Evolutionary conservation across 2,797 vertebrate genomes (phyloP), one percentile per base, ranked within the genome.

Genomic region (Labeo calbasu): DNA sequence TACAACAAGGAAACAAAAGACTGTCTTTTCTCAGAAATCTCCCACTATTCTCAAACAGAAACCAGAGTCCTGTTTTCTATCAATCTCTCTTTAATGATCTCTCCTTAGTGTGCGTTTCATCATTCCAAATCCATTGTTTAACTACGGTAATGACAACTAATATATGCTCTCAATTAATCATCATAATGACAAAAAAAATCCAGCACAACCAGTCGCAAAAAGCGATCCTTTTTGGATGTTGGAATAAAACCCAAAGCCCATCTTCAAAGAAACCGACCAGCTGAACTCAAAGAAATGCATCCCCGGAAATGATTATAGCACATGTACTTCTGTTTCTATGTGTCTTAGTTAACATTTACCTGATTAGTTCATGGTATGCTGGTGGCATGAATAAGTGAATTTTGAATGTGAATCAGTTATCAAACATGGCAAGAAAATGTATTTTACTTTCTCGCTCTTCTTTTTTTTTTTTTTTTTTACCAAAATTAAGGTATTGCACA

Each of bases 401-500:
- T 86, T 21, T 75, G 66, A 77, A 79, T 69, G 88, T 89, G 72
- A 87, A 72, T 36, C 50, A 68, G 59, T 55, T 65, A 77, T 66
- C 43, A 82, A 84, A 59, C 85, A 85, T 55, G 66, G 80, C 84
- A 80, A 79, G 46, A 14, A 82, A 81, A 53, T 66, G 70, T 40
- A 21, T 51, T 75, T 82, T n/a, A 50, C 19, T 36, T 21, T 55
- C 10, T 75, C 5, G 36, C 11, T 46, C 6, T 5, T 12, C 11
- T 50, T 13, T 77, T 36, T 81, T 1, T 68, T 19, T 55, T 14
- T 8, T 21, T 88, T 85, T 89, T 86, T 53, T 81, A 89, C 70
- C 68, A 83, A 89, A 88, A 85, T 66, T 78, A 79, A 80, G 82
- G 72, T 88, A 76, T 90, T 91, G 89, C 90, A 90, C 89, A 86